Evolutionary conservation across 2,888 invertebrate genomes (phyloP).

Genomic region (Halictus quadricinctus): DNA sequence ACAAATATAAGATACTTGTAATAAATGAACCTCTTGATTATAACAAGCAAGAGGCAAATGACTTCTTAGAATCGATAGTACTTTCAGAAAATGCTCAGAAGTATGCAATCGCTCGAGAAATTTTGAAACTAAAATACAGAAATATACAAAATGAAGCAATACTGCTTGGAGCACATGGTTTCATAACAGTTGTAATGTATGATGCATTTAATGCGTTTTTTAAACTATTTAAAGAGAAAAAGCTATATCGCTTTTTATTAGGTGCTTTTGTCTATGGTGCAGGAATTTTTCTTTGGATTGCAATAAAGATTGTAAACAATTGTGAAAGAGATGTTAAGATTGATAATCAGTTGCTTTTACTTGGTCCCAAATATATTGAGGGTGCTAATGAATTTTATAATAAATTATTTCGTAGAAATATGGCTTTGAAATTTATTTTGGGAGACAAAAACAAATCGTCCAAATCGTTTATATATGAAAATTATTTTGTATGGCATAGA

Average conservation of each 20-base stretch:
- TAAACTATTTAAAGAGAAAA: constrained; percentile 79
- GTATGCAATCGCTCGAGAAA: constrained; percentile 91
- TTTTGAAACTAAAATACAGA: constrained; percentile 86
- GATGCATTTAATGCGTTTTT: constrained; percentile 84
- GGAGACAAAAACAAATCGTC: constrained; percentile 86
- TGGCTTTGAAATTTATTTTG: constrained; percentile 87
- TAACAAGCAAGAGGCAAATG: constrained; percentile 85
- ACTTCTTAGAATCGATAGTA: constrained; percentile 87
- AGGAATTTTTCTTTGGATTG: constrained; percentile 83
- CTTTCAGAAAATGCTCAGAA: constrained; percentile 91
- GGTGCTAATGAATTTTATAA: constrained; percentile 91
- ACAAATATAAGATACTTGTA: constrained; percentile 85
- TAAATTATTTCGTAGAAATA: constrained; percentile 88
- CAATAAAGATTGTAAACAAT: constrained; percentile 79
- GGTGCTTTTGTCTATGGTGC: constrained; percentile 78
- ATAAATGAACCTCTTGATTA: constrained; percentile 86
- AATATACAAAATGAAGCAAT: constrained; percentile 79
- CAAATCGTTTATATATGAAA: constrained; percentile 88
- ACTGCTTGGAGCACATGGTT: constrained; percentile 74
- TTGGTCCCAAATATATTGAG: constrained; percentile 86
- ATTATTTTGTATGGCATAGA: constrained; percentile 86
- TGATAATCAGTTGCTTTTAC: constrained; percentile 86
- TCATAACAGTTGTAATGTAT: constrained; percentile 51
- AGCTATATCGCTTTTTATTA: constrained; percentile 77
- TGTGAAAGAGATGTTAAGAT: constrained; percentile 86